phyloP scores from a whole-genome alignment of 1,140 invertebrate genomes.

The Drosophila sp. region DNA sequence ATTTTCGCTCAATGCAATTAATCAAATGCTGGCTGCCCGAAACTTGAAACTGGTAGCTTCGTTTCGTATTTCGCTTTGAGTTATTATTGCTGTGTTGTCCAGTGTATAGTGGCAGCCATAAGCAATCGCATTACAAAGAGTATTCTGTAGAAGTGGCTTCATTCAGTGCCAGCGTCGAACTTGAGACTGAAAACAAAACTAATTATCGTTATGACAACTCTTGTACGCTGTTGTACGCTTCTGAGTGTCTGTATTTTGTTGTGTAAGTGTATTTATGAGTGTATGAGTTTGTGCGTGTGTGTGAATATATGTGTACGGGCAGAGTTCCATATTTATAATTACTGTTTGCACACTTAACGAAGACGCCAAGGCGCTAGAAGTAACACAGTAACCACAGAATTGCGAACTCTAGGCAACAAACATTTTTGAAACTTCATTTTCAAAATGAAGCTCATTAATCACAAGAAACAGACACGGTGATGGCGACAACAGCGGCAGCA shows the following conservation, averaged over 20 bases:
- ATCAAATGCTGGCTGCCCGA: slow-evolving; percentile 58
- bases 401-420: slow-evolving; percentile 7
- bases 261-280: no score
- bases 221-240: slow-evolving; percentile 39
- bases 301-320: slow-evolving; percentile 4
- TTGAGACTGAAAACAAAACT: slow-evolving; percentile 71
- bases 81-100: slow-evolving; percentile 26
- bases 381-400: slow-evolving; percentile 3
- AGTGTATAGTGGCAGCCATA: slow-evolving; percentile 54
- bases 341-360: slow-evolving; percentile 77
- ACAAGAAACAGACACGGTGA: slow-evolving; percentile 49
- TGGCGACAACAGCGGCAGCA: not conserved
- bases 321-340: slow-evolving; percentile 70
- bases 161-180: no score
- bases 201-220: slow-evolving; percentile 74
- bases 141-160: slow-evolving; percentile 50
- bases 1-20: slow-evolving; percentile 70
- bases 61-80: not conserved
- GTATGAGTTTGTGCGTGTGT: slow-evolving; percentile 10
- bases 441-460: slow-evolving; percentile 70
- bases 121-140: slow-evolving; percentile 47
- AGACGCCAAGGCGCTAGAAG: slow-evolving; percentile 45
- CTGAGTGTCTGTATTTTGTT: slow-evolving; percentile 4
- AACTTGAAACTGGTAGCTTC: slow-evolving; percentile 16
- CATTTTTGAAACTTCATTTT: slow-evolving; percentile 67